Evolutionary conservation across 2,888 invertebrate genomes (phyloP).

Genomic region (Selenia dentaria): DNA sequence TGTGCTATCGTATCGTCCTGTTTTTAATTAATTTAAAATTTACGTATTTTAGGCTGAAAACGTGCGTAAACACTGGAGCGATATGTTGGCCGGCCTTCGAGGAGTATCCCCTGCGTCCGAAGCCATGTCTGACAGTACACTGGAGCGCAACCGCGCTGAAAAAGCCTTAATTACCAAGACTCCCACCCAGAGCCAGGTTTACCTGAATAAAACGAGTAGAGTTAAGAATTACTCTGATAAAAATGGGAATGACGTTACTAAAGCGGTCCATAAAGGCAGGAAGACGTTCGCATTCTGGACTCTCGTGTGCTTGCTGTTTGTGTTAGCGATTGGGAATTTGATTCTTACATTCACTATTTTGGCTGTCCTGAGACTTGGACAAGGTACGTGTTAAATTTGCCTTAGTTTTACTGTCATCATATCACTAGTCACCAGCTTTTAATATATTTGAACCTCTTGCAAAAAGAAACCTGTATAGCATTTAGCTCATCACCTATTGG

Average conservation of each 20-base stretch:
- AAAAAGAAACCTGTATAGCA: too few relatives aligned
- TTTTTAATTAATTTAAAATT: too few relatives aligned
- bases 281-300: slow-evolving; percentile 92
- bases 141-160: slow-evolving; percentile 69
- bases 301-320: slow-evolving; percentile 87
- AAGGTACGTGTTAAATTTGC: too few relatives aligned
- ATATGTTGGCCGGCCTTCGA: slow-evolving; percentile 61
- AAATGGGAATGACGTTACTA: slow-evolving; percentile 74
- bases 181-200: slow-evolving; percentile 55
- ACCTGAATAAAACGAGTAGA: slow-evolving; percentile 42
- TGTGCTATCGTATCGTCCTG: too few relatives aligned
- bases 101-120: slow-evolving; percentile 72
- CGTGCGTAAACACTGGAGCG: slow-evolving; percentile 34
- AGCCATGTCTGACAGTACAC: slow-evolving; percentile 69
- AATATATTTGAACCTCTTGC: too few relatives aligned
- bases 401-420: too few relatives aligned
- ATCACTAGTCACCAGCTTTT: too few relatives aligned
- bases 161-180: slow-evolving; percentile 71
- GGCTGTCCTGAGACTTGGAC: slow-evolving; percentile 91
- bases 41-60: slow-evolving; percentile 44
- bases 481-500: too few relatives aligned
- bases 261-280: slow-evolving; percentile 70
- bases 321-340: slow-evolving; percentile 92
- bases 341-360: slow-evolving; percentile 92
- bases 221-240: slow-evolving; percentile 73